A percentile compares a stretch with the other conserved stretches of the same genome.
Evolutionary conservation across 2,113 vertebrate genomes (phyloP).

Genomic region (Eupsittula cactorum): DNA sequence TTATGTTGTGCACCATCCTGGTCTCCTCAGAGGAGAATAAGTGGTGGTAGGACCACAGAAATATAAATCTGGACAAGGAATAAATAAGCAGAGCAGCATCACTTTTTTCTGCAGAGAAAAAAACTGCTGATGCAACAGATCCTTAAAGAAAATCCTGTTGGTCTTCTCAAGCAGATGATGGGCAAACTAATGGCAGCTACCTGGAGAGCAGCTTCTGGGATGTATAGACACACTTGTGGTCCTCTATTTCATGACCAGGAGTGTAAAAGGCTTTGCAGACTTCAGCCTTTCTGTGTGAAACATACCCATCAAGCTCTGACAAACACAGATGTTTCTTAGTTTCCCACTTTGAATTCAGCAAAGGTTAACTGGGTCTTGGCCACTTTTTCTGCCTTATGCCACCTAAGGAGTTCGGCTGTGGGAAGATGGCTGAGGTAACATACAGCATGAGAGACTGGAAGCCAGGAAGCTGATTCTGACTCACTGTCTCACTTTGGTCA

Average conservation of each 20-base stretch:
- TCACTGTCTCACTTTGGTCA: not conserved
- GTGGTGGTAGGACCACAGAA: not conserved
- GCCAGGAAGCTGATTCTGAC: not conserved
- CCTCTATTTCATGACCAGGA: not conserved
- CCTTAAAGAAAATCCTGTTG: not conserved
- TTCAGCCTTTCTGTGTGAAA: not conserved
- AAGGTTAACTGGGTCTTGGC: not conserved
- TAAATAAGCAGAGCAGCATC: not conserved
- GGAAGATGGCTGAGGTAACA: not conserved
- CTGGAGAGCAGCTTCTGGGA: not conserved
- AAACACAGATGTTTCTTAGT: not conserved
- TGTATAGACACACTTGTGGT: not conserved
- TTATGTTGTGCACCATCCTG: too few species aligned
- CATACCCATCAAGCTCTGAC: fast-evolving
- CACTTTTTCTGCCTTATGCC: not conserved
- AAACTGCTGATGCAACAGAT: not conserved
- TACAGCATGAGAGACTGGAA: not conserved
- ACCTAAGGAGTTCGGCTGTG: not conserved
- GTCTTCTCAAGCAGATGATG: not conserved
- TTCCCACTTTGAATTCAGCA: not conserved
- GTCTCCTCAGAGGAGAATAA: not conserved
- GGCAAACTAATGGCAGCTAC: not conserved
- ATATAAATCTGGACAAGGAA: not conserved
- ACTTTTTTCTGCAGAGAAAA: not conserved
- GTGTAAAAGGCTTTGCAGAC: not conserved